A percentile compares a stretch with the other conserved stretches of the same genome.
Evolutionary conservation across 35 echinoderm and acorn worm species (phyloP).

Genomic region (Strongylocentrotus purpuratus): DNA sequence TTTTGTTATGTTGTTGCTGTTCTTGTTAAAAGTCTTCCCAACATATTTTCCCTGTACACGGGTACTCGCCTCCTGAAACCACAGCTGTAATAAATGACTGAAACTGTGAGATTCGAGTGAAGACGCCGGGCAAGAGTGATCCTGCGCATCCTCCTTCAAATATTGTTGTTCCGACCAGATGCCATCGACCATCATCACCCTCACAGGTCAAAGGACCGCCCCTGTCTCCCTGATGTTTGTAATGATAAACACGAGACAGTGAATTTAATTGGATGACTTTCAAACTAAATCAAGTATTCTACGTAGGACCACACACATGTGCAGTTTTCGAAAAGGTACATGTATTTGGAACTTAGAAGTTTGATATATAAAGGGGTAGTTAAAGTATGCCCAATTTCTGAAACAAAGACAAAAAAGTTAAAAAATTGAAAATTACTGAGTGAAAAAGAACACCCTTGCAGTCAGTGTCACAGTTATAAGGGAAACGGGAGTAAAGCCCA

Average conservation of each 20-base stretch:
- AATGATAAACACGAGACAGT: no score
- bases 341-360: background rate
- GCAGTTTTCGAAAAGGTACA: background rate
- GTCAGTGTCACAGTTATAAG: background rate
- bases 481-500: background rate
- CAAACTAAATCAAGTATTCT: no score
- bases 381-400: no score
- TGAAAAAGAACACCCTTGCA: background rate
- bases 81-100: no score
- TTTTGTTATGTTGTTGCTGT: no score
- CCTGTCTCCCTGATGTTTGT: conserved; percentile 76
- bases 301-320: no score
- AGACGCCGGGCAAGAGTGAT: conserved; percentile 53
- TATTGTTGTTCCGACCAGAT: conserved; percentile 58
- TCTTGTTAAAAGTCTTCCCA: no score
- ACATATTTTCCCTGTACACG: no score
- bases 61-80: no score
- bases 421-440: background rate
- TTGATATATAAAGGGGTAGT: background rate
- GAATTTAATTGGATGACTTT: no score
- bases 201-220: conserved; percentile 71
- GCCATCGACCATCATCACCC: conserved; percentile 57
- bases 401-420: background rate
- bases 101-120: no score
- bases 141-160: conserved; percentile 59